Base-by-base conservation (phyloP, 2,113 vertebrate species). In the Callionymus lyra region DNA sequence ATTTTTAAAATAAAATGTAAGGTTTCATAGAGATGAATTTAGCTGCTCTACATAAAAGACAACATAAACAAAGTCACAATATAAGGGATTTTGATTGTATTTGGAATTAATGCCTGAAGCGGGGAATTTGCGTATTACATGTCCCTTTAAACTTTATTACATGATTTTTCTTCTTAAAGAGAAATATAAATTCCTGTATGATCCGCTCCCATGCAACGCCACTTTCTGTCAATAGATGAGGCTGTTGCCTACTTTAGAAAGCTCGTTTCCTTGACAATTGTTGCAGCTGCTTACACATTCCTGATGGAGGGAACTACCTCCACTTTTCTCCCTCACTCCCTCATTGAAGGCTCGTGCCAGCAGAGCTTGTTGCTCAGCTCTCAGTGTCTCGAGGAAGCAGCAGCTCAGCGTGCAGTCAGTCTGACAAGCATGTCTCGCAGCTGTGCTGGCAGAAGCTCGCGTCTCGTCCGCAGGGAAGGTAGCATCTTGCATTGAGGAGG, bases 221-320 rank as follows among this genome's bases (percentile, higher is more conserved):
- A 8, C 21, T 27, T 27, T 8, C 4, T 8, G 21, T 27, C 21
- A 27, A 27, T 27, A 27, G 21, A 27, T 27, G 21, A 8, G 21
- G 77, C 68, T 52, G 59, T 74, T 74, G 61, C 44, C 53, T 63
- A 32, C 40, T 58, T 13, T 45, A 44, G 21, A 3, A 34, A 50
- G 56, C 35, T 17, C 8, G 6, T 51, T 54, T 59, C 48, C 40
- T 56, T 59, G 54, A 72, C 67, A 77, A 73, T 79, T 80, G 74
- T 82, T 79, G 74, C 70, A 63, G 34, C 53, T 54, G 50, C 49
- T 13, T 27, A 4, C 21, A 13, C 33, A 19, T 40, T 47, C 57
- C 53, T 34, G 60, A 64, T 47, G 74, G 68, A 82, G 70, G 66
- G 73, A 75, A 54, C 79, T 65, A 67, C 69, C 45, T 61, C 65